These are phyloP conservation scores for Perca fluviatilis DNA, from an alignment of 2,113 vertebrate genomes.

Conservation along the genomic window DNA sequence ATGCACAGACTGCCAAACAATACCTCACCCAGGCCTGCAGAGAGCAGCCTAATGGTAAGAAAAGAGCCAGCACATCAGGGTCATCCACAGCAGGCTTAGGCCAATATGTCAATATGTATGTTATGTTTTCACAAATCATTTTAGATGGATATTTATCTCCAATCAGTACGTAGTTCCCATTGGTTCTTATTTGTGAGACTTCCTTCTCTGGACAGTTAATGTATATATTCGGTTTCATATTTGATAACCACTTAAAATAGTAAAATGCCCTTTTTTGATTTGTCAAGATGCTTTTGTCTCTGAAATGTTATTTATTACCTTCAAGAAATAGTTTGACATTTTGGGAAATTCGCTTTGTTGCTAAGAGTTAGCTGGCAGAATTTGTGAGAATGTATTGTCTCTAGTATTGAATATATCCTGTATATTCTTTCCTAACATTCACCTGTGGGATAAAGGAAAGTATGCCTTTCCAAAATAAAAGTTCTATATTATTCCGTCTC, in stretches of 20 bases:
- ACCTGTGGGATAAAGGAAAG: neutral
- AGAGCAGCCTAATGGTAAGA: slow-evolving; percentile 89
- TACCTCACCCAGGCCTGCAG: slow-evolving; percentile 86
- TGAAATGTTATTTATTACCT: neutral
- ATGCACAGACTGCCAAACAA: slow-evolving; percentile 86
- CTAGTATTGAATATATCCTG: neutral
- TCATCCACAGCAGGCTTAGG: neutral
- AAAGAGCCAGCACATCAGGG: neutral
- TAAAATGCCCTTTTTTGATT: neutral
- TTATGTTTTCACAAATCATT: neutral
- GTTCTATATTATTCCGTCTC: slow-evolving; percentile 9
- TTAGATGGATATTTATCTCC: neutral
- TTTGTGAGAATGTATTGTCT: neutral
- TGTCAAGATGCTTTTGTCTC: neutral
- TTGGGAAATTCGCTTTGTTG: neutral
- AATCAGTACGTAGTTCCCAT: neutral
- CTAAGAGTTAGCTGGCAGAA: neutral
- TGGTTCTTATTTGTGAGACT: neutral
- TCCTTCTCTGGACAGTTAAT: neutral
- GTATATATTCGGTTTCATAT: neutral
- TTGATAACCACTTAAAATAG: neutral
- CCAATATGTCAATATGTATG: neutral
- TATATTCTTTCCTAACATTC: neutral
- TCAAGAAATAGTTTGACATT: too few relatives aligned
- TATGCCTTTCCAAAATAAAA: neutral